Conservation (phyloP, 2,113 vertebrate species). For the Oxyruncus cristatus region DNA sequence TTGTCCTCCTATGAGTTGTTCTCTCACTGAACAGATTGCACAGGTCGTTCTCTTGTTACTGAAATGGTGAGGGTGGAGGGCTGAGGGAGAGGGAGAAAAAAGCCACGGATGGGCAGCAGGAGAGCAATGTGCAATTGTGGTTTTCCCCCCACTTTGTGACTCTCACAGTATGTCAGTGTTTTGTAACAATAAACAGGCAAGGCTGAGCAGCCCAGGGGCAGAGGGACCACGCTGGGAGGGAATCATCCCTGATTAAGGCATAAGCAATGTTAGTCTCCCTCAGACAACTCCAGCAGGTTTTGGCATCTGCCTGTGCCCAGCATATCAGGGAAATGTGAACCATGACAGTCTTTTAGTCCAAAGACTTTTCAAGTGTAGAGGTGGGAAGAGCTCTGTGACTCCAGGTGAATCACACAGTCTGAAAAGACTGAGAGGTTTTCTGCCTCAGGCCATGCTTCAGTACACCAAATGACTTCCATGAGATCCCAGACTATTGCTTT, state of each 20-base stretch:
- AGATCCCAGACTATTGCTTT: background rate
- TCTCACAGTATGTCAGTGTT: background rate
- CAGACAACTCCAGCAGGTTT: background rate
- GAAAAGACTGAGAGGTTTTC: background rate
- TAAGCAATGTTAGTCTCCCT: background rate
- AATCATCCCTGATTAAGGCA: background rate
- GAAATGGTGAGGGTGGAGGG: background rate
- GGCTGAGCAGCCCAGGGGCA: background rate
- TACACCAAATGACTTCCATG: background rate
- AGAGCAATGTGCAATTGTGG: background rate
- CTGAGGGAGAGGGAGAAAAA: background rate
- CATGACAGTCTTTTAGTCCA: background rate
- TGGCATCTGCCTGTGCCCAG: rapidly evolving
- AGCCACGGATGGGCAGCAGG: background rate
- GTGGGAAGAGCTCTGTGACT: background rate
- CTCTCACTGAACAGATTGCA: background rate
- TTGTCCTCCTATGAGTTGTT: background rate
- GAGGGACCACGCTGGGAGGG: background rate
- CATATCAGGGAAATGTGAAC: rapidly evolving
- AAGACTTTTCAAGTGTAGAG: background rate
- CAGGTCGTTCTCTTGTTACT: background rate
- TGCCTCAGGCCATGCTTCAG: background rate
- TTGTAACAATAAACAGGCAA: background rate
- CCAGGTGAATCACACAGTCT: background rate
- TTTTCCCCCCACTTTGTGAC: rapidly evolving